These are phyloP conservation scores for Araneus ventricosus DNA, from an alignment of 1,140 invertebrate species.

Conservation along the genomic window DNA sequence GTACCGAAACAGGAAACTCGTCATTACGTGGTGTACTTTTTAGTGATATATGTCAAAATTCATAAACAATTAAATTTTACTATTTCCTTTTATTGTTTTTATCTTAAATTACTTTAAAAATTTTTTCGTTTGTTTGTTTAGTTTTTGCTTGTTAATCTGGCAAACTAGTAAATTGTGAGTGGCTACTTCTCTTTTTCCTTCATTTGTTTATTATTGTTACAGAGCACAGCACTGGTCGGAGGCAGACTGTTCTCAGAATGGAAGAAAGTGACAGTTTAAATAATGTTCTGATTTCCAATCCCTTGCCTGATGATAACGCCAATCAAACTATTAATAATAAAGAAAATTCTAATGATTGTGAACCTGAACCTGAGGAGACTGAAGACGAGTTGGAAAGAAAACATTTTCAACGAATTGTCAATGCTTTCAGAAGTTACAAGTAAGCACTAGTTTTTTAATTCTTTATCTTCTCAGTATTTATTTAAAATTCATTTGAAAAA, in stretches of 20 bases:
- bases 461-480: too few relatives aligned
- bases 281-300: neutral
- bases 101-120: too few relatives aligned
- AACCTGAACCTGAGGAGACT: neutral
- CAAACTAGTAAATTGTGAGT: neutral
- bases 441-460: conserved; percentile 79
- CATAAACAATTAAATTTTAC: too few relatives aligned
- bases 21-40: too few relatives aligned
- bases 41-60: too few relatives aligned
- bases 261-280: neutral
- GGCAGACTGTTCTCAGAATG: neutral
- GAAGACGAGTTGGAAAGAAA: conserved; percentile 85
- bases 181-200: neutral
- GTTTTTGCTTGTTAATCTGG: too few relatives aligned
- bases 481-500: too few relatives aligned
- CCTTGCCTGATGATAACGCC: neutral
- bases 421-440: conserved; percentile 91
- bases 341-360: conserved; percentile 2
- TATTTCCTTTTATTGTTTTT: neutral
- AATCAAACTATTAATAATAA: neutral
- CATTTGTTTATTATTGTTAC: neutral
- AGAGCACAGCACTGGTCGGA: neutral
- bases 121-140: too few relatives aligned
- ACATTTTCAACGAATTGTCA: conserved; percentile 89
- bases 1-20: too few relatives aligned